Evolutionary conservation across 92 coral and sea anemone genomes (phyloP).

Genomic region (Heliopora coerulea): DNA sequence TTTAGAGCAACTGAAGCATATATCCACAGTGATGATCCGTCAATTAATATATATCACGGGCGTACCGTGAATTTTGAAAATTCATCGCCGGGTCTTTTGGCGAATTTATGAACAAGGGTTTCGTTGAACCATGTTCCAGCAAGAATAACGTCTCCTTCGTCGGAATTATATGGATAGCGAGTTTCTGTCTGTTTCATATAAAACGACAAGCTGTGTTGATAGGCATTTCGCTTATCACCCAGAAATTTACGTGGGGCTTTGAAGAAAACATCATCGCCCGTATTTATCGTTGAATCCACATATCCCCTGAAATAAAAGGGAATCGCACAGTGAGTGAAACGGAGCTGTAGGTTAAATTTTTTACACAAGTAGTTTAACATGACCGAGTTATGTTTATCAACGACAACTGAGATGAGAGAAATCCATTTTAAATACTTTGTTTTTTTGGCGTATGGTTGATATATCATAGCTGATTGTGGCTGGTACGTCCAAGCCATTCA

Average conservation of each 20-base stretch:
- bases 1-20: background rate
- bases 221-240: conserved; percentile 71
- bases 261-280: conserved; percentile 58
- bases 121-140: conserved; percentile 67
- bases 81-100: conserved; percentile 42
- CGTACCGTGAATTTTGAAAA: conserved; percentile 64
- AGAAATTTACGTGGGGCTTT: conserved; percentile 72
- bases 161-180: conserved; percentile 46
- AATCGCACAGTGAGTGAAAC: background rate
- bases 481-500: too few species aligned
- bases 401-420: too few species aligned
- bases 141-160: conserved; percentile 80
- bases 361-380: too few species aligned
- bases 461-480: too few species aligned
- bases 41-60: background rate
- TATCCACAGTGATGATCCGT: background rate
- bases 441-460: too few species aligned
- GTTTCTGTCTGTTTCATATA: conserved; percentile 54
- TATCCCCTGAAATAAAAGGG: conserved; percentile 52
- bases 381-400: too few species aligned
- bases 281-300: conserved; percentile 44
- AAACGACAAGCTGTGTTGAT: conserved; percentile 72
- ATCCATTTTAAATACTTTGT: too few species aligned
- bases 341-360: too few species aligned
- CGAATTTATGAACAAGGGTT: conserved; percentile 64